Conservation (phyloP, 1,140 invertebrate genomes). For the Magallana angulata region DNA sequence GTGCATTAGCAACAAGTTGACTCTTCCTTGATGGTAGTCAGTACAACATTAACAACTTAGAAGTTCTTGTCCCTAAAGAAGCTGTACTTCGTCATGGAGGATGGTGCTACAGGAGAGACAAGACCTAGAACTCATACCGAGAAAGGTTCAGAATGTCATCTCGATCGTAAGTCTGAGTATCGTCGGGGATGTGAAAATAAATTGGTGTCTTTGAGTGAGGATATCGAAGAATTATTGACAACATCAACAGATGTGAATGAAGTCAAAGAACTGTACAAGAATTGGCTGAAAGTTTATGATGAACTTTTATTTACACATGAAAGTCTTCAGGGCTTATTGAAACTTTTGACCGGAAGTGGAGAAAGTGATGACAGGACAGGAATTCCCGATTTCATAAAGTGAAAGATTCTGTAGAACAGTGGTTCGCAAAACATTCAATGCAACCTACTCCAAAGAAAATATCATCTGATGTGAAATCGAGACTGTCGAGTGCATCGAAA, state of each 20-base stretch:
- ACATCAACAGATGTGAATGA: neutral
- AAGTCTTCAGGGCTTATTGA: neutral
- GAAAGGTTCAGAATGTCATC: neutral
- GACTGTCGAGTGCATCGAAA: neutral
- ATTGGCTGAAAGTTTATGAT: slow-evolving; percentile 33
- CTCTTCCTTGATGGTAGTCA: too few relatives aligned
- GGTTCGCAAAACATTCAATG: neutral
- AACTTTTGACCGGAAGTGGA: neutral
- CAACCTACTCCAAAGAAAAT: neutral
- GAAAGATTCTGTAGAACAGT: slow-evolving; percentile 39
- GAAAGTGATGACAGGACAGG: slow-evolving; percentile 13
- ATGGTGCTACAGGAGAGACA: neutral
- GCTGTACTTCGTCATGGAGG: neutral
- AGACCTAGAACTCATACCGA: neutral
- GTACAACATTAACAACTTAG: slow-evolving; percentile 15
- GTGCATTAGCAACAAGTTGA: too few relatives aligned
- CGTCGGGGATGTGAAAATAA: neutral
- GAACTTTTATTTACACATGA: slow-evolving; percentile 35
- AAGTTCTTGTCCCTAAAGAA: neutral
- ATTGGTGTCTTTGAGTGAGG: neutral
- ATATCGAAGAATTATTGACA: neutral
- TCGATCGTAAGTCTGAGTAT: neutral
- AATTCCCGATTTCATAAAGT: neutral
- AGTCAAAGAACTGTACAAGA: slow-evolving; percentile 1
- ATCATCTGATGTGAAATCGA: neutral